A percentile compares a stretch with the other conserved stretches of the same genome.
Evolutionary conservation across 2,888 invertebrate genomes (phyloP).

Genomic region (Athetis lepigone): DNA sequence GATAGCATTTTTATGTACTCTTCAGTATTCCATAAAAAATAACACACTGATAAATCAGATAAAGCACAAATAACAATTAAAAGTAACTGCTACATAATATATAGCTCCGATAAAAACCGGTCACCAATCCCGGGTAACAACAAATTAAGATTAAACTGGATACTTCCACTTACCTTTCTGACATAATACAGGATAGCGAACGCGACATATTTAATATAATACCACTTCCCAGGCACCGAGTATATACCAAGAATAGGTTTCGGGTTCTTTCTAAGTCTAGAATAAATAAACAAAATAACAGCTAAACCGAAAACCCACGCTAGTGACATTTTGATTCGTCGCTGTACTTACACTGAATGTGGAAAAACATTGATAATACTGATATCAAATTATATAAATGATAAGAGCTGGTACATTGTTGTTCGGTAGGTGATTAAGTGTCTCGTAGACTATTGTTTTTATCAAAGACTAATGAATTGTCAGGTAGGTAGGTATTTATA

Average conservation of each 20-base stretch:
- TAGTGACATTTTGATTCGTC: conserved; percentile 61
- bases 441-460: conserved; percentile 16
- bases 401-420: conserved; percentile 43
- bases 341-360: conserved; percentile 35
- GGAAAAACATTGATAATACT: conserved; percentile 36
- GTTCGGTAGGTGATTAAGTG: conserved; percentile 27
- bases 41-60: neutral
- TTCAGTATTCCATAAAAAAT: too few relatives aligned
- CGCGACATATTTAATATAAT: conserved; percentile 90
- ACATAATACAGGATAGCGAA: conserved; percentile 89
- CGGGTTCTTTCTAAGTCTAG: conserved; percentile 76
- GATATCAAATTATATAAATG: conserved; percentile 33
- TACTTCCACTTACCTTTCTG: conserved; percentile 90
- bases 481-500: neutral
- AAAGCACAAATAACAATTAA: conserved; percentile 7
- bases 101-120: neutral
- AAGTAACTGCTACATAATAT: too few relatives aligned
- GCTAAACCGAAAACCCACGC: conserved; percentile 56
- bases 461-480: conserved; percentile 31
- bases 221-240: conserved; percentile 91
- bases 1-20: too few relatives aligned
- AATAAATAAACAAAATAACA: conserved; percentile 72
- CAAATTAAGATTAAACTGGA: neutral
- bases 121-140: neutral
- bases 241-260: conserved; percentile 91